Percentiles rank a stretch among this genome's conserved stretches.
Conservation (phyloP, 1,140 invertebrate species). For the Cydia fagiglandana region DNA sequence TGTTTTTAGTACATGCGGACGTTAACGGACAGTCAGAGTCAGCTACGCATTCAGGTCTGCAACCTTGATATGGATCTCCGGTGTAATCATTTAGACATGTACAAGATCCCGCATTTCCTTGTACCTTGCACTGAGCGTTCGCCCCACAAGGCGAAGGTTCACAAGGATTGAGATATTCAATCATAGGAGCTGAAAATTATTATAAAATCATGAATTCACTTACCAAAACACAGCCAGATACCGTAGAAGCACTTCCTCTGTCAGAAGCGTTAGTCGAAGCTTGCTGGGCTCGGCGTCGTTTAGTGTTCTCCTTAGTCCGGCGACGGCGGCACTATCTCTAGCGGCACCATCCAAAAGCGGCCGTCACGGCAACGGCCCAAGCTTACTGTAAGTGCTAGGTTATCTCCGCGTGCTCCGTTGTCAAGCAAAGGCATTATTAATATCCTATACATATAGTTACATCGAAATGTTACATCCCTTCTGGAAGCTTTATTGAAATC, state of each 20-base stretch:
- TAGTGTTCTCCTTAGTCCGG: constrained; percentile 67
- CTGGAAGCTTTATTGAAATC: constrained; percentile 66
- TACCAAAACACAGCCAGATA: constrained; percentile 62
- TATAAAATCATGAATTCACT: constrained; percentile 61
- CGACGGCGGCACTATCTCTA: constrained; percentile 64
- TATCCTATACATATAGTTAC: constrained; percentile 70
- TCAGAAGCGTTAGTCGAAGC: constrained; percentile 79
- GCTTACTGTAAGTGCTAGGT: constrained; percentile 79
- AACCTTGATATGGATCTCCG: constrained; percentile 89
- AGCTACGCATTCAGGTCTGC: constrained; percentile 88
- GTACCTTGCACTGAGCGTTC: constrained; percentile 84
- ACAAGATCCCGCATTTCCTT: constrained; percentile 84
- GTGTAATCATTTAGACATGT: constrained; percentile 86
- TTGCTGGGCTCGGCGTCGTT: constrained; percentile 69
- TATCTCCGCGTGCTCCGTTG: constrained; percentile 76
- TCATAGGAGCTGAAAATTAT: constrained; percentile 72
- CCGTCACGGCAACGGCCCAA: constrained; percentile 69
- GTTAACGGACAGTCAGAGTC: constrained; percentile 89
- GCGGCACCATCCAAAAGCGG: constrained; percentile 70
- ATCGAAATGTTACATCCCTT: constrained; percentile 67
- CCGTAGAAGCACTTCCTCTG: constrained; percentile 72
- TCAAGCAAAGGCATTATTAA: constrained; percentile 74
- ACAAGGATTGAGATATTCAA: constrained; percentile 82
- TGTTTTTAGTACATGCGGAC: constrained; percentile 87
- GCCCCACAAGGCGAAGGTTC: constrained; percentile 88